Conservation (phyloP, 2,888 invertebrate species). For the Byasa hedistus region DNA sequence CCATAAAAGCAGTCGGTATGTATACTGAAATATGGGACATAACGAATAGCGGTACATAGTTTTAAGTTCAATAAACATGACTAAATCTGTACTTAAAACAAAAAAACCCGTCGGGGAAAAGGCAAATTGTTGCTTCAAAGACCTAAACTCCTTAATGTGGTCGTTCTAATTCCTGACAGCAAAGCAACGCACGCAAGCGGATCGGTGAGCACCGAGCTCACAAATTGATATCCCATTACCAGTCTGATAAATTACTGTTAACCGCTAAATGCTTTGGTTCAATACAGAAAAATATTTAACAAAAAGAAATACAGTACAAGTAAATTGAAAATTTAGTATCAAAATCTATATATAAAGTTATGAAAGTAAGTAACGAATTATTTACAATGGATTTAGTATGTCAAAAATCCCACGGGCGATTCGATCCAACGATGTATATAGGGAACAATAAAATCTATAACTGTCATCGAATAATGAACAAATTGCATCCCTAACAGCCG, state of each 20-base stretch:
- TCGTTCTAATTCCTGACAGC: conserved; percentile 23
- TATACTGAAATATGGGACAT: not conserved
- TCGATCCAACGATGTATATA: conserved; percentile 24
- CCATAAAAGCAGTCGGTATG: not conserved
- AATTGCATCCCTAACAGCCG: conserved; percentile 71
- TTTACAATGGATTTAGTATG: not conserved
- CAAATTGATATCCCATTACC: conserved; percentile 20
- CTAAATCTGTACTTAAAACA: too few species aligned
- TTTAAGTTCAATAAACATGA: too few species aligned
- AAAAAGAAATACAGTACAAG: too few species aligned
- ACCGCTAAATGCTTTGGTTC: conserved; percentile 16
- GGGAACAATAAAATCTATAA: conserved; percentile 61
- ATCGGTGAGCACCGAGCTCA: conserved; percentile 16
- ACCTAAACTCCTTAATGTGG: conserved; percentile 16
- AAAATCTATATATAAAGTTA: too few species aligned
- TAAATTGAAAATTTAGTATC: too few species aligned
- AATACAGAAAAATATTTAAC: too few species aligned
- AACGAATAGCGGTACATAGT: not conserved
- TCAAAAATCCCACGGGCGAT: conserved; percentile 14
- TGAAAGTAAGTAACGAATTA: not conserved
- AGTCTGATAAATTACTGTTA: conserved; percentile 15
- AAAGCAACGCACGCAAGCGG: conserved; percentile 19
- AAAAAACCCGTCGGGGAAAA: not conserved
- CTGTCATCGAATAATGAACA: conserved; percentile 70
- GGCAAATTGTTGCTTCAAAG: conserved; percentile 8